These are phyloP conservation scores for Lytechinus variegatus DNA, from an alignment of 35 echinoderm and acorn worm species.

Conservation along the genomic window DNA sequence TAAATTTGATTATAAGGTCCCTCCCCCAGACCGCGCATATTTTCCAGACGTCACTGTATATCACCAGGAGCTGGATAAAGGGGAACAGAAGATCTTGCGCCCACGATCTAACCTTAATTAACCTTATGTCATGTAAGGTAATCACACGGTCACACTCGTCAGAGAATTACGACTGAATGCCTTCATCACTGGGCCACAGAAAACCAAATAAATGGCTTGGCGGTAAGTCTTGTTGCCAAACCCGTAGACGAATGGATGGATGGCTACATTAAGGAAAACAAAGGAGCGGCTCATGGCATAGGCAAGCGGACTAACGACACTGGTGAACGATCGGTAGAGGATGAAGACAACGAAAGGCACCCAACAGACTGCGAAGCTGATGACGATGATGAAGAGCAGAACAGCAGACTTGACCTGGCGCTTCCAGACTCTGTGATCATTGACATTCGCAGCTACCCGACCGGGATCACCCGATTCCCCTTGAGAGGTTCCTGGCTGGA, in stretches of 20 bases:
- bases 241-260: slow-evolving; percentile 38
- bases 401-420: slow-evolving; percentile 44
- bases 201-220: not conserved
- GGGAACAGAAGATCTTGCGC: no score
- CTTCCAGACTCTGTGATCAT: not conserved
- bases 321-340: not conserved
- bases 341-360: slow-evolving; percentile 34
- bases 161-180: not conserved
- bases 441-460: not conserved
- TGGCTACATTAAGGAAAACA: not conserved
- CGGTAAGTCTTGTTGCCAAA: slow-evolving; percentile 50
- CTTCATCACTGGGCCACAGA: not conserved
- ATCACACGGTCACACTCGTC: not conserved
- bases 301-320: not conserved
- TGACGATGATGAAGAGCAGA: slow-evolving; percentile 35
- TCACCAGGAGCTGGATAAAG: no score
- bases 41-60: no score
- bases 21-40: no score
- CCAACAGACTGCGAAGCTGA: slow-evolving; percentile 39
- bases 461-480: not conserved
- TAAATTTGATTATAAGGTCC: no score
- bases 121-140: not conserved
- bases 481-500: not conserved
- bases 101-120: no score
- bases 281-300: not conserved